Conservation (phyloP, 2,888 invertebrate species). For the Cyrtodaria siliqua region DNA sequence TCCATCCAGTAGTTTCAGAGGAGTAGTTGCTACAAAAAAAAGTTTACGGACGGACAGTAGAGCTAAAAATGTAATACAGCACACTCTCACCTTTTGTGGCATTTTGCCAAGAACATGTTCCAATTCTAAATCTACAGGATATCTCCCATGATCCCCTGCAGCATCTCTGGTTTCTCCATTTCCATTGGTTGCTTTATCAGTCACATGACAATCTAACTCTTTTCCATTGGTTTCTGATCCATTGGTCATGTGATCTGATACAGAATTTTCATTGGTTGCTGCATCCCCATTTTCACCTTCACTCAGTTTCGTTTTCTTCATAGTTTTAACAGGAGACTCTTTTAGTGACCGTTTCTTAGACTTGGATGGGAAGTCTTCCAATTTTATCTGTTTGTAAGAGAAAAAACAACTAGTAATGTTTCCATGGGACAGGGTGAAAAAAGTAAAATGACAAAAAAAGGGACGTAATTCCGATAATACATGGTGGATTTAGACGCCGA, state of each 20-base stretch:
- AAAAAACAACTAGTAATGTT: too few relatives aligned
- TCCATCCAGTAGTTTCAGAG: too few relatives aligned
- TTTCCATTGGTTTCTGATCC: too few relatives aligned
- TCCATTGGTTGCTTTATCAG: slow-evolving; percentile 29
- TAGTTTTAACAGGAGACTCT: neutral
- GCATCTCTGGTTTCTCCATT: slow-evolving; percentile 36
- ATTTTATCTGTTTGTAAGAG: slow-evolving; percentile 68
- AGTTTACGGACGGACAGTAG: too few relatives aligned
- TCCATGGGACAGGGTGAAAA: too few relatives aligned
- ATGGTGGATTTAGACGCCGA: too few relatives aligned
- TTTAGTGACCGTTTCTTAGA: slow-evolving; percentile 1
- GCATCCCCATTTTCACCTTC: neutral
- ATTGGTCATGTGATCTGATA: slow-evolving; percentile 1
- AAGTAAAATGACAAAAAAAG: too few relatives aligned
- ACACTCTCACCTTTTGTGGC: slow-evolving; percentile 91
- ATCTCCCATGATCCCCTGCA: slow-evolving; percentile 41
- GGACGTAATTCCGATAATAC: too few relatives aligned
- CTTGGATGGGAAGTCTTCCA: slow-evolving; percentile 73
- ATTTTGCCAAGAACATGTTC: slow-evolving; percentile 95
- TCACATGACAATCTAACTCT: slow-evolving; percentile 23
- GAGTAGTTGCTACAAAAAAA: too few relatives aligned
- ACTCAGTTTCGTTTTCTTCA: slow-evolving; percentile 1
- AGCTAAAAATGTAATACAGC: too few relatives aligned
- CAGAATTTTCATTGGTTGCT: too few relatives aligned
- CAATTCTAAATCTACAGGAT: slow-evolving; percentile 95